These are phyloP conservation scores for Dromiciops gliroides DNA, from an alignment of 2,113 vertebrate genomes.

Conservation along the genomic window DNA sequence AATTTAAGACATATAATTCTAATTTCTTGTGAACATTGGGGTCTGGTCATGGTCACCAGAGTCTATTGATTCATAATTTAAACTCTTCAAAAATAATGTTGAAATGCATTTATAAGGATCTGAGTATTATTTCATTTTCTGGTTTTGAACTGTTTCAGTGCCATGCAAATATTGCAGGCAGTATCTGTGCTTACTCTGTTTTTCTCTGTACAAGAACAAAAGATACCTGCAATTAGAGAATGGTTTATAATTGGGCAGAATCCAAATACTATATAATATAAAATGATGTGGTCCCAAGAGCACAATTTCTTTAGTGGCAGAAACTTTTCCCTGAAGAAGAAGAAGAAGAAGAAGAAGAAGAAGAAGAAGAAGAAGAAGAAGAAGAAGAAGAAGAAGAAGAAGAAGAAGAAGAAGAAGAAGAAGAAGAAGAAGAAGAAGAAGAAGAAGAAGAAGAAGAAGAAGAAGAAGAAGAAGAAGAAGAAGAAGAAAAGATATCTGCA, in stretches of 20 bases:
- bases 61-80: conserved; percentile 69
- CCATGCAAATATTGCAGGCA: conserved; percentile 70
- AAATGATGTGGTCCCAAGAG: conserved; percentile 67
- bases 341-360: neutral
- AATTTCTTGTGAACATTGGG: conserved; percentile 40
- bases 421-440: neutral
- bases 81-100: conserved; percentile 55
- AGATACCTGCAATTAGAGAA: conserved; percentile 34
- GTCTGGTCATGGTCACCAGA: conserved; percentile 53
- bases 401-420: neutral
- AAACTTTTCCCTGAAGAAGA: conserved; percentile 56
- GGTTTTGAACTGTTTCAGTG: conserved; percentile 52
- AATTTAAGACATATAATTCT: conserved; percentile 9
- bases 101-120: conserved; percentile 64
- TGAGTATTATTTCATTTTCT: conserved; percentile 49
- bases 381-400: neutral
- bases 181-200: conserved; percentile 40
- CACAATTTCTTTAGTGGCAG: conserved; percentile 49
- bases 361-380: neutral
- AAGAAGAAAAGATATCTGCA: conserved; percentile 62
- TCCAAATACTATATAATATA: conserved; percentile 64
- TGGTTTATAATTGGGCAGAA: conserved; percentile 65
- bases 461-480: neutral
- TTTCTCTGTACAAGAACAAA: conserved; percentile 67
- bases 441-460: neutral